These are phyloP conservation scores for Psilopsiagon aurifrons DNA, from an alignment of 2,113 vertebrate species.

Conservation along the genomic window DNA sequence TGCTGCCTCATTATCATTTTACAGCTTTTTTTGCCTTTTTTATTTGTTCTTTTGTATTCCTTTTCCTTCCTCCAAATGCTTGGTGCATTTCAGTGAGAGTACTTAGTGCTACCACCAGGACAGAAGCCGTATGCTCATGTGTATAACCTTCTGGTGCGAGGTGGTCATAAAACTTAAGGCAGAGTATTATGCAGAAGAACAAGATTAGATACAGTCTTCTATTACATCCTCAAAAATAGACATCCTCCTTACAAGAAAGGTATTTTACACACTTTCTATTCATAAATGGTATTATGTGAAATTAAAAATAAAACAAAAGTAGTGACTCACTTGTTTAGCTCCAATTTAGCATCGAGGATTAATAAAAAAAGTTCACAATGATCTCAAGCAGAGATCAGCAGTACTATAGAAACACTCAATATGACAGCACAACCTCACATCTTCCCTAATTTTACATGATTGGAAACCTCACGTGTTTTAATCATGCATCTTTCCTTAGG, in stretches of 20 bases:
- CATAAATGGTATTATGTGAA: not conserved
- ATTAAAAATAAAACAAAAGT: not conserved
- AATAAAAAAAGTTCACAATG: not conserved
- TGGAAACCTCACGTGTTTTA: not conserved
- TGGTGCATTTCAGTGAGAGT: not conserved
- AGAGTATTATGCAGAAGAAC: not conserved
- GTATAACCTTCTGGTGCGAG: constrained; percentile 37
- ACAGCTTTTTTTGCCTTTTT: constrained; percentile 18
- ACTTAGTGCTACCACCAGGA: constrained; percentile 49
- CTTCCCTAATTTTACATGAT: not conserved
- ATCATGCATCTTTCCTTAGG: not conserved
- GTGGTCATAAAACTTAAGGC: not conserved
- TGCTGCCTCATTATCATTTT: constrained; percentile 68
- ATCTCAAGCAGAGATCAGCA: not conserved
- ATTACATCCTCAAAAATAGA: not conserved
- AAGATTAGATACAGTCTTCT: not conserved
- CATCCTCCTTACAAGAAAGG: not conserved
- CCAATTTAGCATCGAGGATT: not conserved
- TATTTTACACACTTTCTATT: not conserved
- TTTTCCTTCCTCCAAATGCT: constrained; percentile 35
- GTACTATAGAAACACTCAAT: not conserved
- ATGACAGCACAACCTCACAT: not conserved
- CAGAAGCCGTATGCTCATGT: constrained; percentile 37
- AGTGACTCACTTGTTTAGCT: not conserved
- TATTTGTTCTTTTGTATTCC: constrained; percentile 55